Evolutionary conservation across 2,797 vertebrate genomes (phyloP).

Genomic region (Nyctalus aviator): DNA sequence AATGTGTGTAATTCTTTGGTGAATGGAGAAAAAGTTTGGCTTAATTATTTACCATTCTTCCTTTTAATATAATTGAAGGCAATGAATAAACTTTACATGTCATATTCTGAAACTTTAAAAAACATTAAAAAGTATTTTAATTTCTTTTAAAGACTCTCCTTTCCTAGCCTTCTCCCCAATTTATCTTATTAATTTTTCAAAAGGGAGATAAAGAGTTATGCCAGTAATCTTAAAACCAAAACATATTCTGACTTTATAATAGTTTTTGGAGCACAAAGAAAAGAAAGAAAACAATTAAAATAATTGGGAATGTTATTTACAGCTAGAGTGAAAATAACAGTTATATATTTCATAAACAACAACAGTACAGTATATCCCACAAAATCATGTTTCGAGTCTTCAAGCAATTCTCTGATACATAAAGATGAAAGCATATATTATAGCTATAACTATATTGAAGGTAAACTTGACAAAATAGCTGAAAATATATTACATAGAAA

Average conservation of each 20-base stretch:
- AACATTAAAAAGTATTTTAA: neutral
- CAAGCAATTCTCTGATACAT: neutral
- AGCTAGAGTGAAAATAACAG: neutral
- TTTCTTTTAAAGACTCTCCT: neutral
- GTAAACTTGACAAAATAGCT: conserved; percentile 19
- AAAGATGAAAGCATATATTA: neutral
- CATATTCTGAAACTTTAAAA: neutral
- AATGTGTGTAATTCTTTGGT: neutral
- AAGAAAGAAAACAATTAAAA: neutral
- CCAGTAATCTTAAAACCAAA: neutral
- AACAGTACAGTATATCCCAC: neutral
- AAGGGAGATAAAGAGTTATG: neutral
- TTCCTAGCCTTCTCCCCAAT: neutral
- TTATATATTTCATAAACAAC: neutral
- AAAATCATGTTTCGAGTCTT: neutral
- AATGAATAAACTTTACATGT: neutral
- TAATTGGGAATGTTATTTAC: neutral
- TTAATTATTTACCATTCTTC: neutral
- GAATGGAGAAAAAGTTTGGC: neutral
- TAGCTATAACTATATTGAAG: neutral
- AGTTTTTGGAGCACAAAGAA: neutral
- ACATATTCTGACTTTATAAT: neutral
- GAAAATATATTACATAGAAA: conserved; percentile 6
- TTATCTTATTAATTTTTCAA: conserved; percentile 3
- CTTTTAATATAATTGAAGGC: neutral